phyloP scores from a whole-genome alignment of 2,888 invertebrate species.

The Microdon myrmicae region DNA sequence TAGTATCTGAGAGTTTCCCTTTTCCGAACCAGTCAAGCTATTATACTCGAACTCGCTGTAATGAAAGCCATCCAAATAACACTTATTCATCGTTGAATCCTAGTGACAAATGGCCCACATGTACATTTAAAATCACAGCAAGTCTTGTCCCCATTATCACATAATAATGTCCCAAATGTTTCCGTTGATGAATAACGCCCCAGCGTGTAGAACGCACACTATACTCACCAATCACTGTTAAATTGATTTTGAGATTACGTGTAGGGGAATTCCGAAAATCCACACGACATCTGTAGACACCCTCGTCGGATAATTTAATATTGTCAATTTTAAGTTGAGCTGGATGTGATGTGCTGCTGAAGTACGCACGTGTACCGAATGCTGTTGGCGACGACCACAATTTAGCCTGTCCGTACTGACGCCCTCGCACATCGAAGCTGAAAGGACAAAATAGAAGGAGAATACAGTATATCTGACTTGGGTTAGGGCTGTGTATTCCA shows the following conservation, averaged over 20 bases:
- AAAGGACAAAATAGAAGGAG: slow-evolving; percentile 41
- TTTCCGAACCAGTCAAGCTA: too few species aligned
- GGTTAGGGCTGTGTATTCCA: too few species aligned
- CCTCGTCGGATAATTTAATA: slow-evolving; percentile 73
- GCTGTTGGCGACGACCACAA: slow-evolving; percentile 83
- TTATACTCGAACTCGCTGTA: too few species aligned
- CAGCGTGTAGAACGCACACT: slow-evolving; percentile 14
- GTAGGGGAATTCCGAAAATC: slow-evolving; percentile 81
- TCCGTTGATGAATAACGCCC: too few species aligned
- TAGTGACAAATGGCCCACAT: too few species aligned
- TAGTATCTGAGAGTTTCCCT: too few species aligned
- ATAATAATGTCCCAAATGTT: too few species aligned
- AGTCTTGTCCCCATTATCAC: too few species aligned
- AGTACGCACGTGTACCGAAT: slow-evolving; percentile 84
- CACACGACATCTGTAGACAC: slow-evolving; percentile 78
- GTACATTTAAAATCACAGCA: too few species aligned
- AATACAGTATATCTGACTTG: too few species aligned
- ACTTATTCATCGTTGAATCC: too few species aligned
- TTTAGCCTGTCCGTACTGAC: slow-evolving; percentile 77
- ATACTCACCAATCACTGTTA: slow-evolving; percentile 78
- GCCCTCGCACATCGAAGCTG: slow-evolving; percentile 83
- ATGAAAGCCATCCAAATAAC: too few species aligned
- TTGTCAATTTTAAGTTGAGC: slow-evolving; percentile 79
- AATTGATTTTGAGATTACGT: slow-evolving; percentile 78
- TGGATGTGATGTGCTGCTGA: slow-evolving; percentile 82